Evolutionary conservation across 2,113 vertebrate species (phyloP).

Genomic region (Coturnix japonica): DNA sequence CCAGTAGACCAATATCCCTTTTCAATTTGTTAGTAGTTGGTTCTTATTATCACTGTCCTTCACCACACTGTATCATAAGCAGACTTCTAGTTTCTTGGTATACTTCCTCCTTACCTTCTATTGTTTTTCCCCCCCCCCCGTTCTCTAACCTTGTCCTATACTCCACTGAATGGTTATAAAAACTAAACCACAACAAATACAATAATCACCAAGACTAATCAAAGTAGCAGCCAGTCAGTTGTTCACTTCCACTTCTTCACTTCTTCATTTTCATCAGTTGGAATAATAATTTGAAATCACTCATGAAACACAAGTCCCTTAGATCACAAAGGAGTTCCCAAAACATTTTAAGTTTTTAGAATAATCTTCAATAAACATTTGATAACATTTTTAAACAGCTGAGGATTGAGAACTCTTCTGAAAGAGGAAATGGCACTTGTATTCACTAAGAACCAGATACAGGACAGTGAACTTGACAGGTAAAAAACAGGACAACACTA

Average conservation of each 20-base stretch:
- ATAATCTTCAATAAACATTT: not conserved
- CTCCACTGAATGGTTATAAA: not conserved
- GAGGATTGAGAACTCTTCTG: not conserved
- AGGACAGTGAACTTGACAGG: not conserved
- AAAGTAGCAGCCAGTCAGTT: not conserved
- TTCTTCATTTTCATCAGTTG: not conserved
- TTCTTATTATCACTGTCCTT: not conserved
- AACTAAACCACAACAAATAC: not conserved
- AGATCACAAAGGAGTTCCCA: not conserved
- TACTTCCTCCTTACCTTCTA: fast-evolving
- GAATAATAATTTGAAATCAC: not conserved
- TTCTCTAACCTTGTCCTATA: not conserved
- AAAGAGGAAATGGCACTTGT: not conserved
- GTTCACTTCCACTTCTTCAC: not conserved
- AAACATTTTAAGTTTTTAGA: not conserved
- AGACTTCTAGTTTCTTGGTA: not conserved
- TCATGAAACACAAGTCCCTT: not conserved
- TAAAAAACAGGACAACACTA: not conserved
- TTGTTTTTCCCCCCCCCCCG: not conserved
- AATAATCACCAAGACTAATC: not conserved
- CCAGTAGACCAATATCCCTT: not conserved
- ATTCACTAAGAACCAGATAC: not conserved
- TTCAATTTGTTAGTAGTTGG: not conserved
- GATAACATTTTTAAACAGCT: not conserved
- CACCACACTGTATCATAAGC: not conserved